A percentile compares a stretch with the other conserved stretches of the same genome.
Evolutionary conservation across 2,888 invertebrate species (phyloP).

Genomic region (Coenonympha glycerion): DNA sequence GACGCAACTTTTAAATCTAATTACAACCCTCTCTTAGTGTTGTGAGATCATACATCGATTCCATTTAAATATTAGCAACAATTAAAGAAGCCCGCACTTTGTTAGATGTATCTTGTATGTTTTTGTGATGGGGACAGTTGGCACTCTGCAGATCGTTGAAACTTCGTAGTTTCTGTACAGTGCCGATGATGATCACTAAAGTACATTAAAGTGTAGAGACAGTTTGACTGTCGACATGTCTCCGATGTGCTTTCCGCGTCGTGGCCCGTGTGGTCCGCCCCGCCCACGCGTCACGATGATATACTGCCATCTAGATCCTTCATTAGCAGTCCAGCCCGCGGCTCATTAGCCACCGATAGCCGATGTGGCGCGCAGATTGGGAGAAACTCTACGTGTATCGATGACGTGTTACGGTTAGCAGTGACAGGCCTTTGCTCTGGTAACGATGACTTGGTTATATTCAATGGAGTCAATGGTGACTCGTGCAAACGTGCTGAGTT

Average conservation of each 20-base stretch:
- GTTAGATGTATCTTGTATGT: too few species aligned
- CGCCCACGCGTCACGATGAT: constrained; percentile 33
- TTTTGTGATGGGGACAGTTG: too few species aligned
- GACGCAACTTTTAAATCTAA: too few species aligned
- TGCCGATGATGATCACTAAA: not conserved
- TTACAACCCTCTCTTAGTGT: too few species aligned
- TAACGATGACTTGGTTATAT: not conserved
- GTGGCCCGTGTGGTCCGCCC: constrained; percentile 41
- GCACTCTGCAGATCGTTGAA: too few species aligned
- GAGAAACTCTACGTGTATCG: not conserved
- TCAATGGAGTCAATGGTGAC: too few species aligned
- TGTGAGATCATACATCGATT: too few species aligned
- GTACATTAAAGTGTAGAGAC: too few species aligned
- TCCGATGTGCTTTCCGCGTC: constrained; percentile 31
- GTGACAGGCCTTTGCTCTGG: not conserved
- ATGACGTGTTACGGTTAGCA: constrained; percentile 2
- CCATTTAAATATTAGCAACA: too few species aligned
- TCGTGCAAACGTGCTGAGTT: too few species aligned
- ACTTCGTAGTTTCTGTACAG: too few species aligned
- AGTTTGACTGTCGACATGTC: not conserved
- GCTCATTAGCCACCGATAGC: constrained; percentile 20
- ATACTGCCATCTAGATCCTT: constrained; percentile 18
- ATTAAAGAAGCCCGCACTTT: too few species aligned
- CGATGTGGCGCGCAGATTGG: constrained; percentile 10
- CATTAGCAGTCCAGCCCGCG: constrained; percentile 14